Evolutionary conservation across 2,888 invertebrate species (phyloP), one percentile per base, ranked within the genome.

Genomic region (Ptycholaimellus sp.): DNA sequence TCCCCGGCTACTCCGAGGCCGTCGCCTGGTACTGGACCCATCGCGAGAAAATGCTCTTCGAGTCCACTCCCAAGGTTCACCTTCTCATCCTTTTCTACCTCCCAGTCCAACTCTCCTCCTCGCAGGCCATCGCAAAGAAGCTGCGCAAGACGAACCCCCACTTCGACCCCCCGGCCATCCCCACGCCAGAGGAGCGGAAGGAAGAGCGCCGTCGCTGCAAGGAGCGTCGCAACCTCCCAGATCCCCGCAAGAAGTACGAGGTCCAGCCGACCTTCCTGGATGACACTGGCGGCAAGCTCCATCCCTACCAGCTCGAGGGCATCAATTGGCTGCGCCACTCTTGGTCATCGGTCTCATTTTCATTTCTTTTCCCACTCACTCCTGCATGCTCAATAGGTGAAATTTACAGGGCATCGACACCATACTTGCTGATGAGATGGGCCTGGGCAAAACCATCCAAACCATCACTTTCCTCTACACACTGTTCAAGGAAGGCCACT

Each of bases 391-490:
- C n/a, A n/a, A n/a, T n/a, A n/a, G n/a, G n/a, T n/a, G n/a, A n/a
- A n/a, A n/a, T n/a, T n/a, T n/a, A n/a, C n/a, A n/a, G n/a, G n/a
- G n/a, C n/a, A n/a, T n/a, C 71, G 87, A 33, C 85, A 87, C 59
- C 90, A 87, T 0, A 93, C 87, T 87, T 23, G 25, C 13, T 23
- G 6, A 6, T 9, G 25, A 23, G 13, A 23, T 23, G 25, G 25
- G 93, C 68, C 70, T 93, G 33, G 93, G 93, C 20, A 93, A 93
- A 69, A 93, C 93, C 5, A 93, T 93, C 47, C 93, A 93, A 59
- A 93, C 93, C 0, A 90, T 93, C 32, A 75, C 80, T 16, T 96
- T 93, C 65, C 68, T 93, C 18, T 80, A 90, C 60, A 90, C 90
- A 0, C 67, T 96, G 2, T 90, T 81, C 61, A 90, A 83, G 58